phyloP scores from a whole-genome alignment of 2,888 invertebrate species.

The Rhaphigaster nebulosa region DNA sequence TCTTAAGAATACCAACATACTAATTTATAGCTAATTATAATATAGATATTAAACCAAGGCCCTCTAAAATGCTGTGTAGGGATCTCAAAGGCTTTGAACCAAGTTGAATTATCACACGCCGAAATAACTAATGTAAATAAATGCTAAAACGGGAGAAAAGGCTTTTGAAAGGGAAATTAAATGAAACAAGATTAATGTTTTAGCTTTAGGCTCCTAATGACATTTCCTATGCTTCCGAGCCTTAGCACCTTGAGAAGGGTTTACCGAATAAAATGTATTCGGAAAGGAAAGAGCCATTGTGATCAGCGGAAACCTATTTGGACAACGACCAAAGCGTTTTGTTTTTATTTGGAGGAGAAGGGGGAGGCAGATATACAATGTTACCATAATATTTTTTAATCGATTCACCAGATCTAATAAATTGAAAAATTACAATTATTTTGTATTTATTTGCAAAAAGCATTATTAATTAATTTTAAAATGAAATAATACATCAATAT shows the following conservation, averaged over 20 bases:
- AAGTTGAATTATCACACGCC: neutral
- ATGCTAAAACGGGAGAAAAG: neutral
- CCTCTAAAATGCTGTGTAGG: neutral
- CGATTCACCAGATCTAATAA: too few relatives aligned
- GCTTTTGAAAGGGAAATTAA: neutral
- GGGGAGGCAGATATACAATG: too few relatives aligned
- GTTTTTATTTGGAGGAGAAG: neutral
- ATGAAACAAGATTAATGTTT: conserved; percentile 10
- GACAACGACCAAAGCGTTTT: neutral
- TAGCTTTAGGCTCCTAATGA: neutral
- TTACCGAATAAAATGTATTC: neutral
- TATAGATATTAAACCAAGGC: neutral
- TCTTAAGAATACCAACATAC: neutral
- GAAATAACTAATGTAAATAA: conserved; percentile 7
- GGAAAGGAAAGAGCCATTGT: neutral
- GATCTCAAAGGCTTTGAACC: neutral
- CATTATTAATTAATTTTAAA: too few relatives aligned
- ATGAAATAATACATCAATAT: too few relatives aligned
- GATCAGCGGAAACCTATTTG: neutral
- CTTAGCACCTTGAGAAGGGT: neutral
- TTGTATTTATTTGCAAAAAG: too few relatives aligned
- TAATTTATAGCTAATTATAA: neutral
- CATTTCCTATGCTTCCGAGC: neutral
- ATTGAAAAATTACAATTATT: too few relatives aligned
- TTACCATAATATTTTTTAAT: too few relatives aligned